A percentile compares a stretch with the other conserved stretches of the same genome.
phyloP scores from a whole-genome alignment of 2,888 invertebrate genomes.

The Apamea epomidion region DNA sequence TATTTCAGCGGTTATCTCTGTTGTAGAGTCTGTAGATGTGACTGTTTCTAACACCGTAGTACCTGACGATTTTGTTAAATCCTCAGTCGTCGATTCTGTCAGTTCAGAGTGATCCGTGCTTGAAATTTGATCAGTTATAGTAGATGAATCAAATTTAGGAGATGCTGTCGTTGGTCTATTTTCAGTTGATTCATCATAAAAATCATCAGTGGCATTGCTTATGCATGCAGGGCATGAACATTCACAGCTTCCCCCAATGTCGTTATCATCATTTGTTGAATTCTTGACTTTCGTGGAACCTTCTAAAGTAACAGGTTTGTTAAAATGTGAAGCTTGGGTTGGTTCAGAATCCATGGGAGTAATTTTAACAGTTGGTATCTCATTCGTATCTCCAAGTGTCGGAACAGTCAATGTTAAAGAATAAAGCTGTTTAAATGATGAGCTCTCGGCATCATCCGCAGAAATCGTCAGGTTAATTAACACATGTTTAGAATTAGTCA shows the following conservation, averaged over 20 bases:
- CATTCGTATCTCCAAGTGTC: slow-evolving; percentile 89
- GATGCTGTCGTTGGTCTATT: slow-evolving; percentile 68
- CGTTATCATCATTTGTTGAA: slow-evolving; percentile 70
- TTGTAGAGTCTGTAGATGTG: slow-evolving; percentile 56
- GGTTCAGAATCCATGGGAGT: slow-evolving; percentile 86
- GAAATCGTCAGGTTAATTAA: slow-evolving; percentile 96
- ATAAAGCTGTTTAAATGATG: slow-evolving; percentile 92
- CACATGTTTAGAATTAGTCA: slow-evolving; percentile 91
- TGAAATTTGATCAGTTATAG: slow-evolving; percentile 43
- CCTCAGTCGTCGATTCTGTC: slow-evolving; percentile 53
- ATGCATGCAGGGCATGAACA: slow-evolving; percentile 94
- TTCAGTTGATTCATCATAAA: slow-evolving; percentile 82
- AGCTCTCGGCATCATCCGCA: slow-evolving; percentile 90
- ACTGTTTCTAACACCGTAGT: slow-evolving; percentile 46
- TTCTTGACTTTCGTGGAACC: slow-evolving; percentile 73
- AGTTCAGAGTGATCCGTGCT: slow-evolving; percentile 63
- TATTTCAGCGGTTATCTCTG: slow-evolving; percentile 63
- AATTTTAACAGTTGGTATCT: slow-evolving; percentile 90
- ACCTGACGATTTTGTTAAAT: slow-evolving; percentile 51
- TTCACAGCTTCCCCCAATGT: slow-evolving; percentile 93
- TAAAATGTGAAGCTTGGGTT: slow-evolving; percentile 84
- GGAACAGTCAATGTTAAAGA: slow-evolving; percentile 95
- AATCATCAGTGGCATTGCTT: slow-evolving; percentile 79
- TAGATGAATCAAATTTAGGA: slow-evolving; percentile 44
- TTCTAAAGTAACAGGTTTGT: slow-evolving; percentile 85